Evolutionary conservation across 2,888 invertebrate species (phyloP), one percentile per base, ranked within the genome.

Genomic region (Embidobia sp.): DNA sequence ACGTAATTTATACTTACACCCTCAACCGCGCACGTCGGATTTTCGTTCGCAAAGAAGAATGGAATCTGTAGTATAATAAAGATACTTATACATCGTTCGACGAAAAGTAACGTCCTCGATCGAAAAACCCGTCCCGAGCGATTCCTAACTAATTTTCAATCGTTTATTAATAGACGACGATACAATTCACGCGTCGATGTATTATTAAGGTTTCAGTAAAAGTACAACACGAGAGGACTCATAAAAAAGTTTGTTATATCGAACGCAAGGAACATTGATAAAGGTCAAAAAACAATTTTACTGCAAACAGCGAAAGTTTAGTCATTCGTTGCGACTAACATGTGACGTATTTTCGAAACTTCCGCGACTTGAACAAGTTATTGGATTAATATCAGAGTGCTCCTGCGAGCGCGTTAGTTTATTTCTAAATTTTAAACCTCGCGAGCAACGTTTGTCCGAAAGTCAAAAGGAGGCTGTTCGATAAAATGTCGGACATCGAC

Each of bases 1-100:
- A 79, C 82, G 85, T 85, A 84, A 86, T 86, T 86, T 85, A 79
- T 70, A 79, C 79, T 79, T 67, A 57, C 78, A 72, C 78, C 48
- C 69, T 49, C 22, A 22, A 40, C 72, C 69, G 18, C 73, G 40
- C 46, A 53, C 70, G 29, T 61, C 37, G 40, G 49, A 33, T 40
- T 66, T 40, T 46, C 35, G 33, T 73, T 46, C 48, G 35, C 55
- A 44, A 51, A 61, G 53, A 69, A 53, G 33, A 51, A 40, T 64
- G 26, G 57, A 61, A 66, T 73, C 44, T 46, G 46, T 26, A 37
- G 57, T 37, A 16, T 22, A 22, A 22, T n/a, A 22, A 64, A 57
- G 73, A 57, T 64, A 64, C 73, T 64, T 19, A 26, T 26, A 16
- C 49, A 31, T 48, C 57, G 42, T 49, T 51, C 44, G 26, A 44